A percentile compares a stretch with the other conserved stretches of the same genome.
These are phyloP conservation scores for Triops cancriformis DNA, from an alignment of 1,140 invertebrate species.

Conservation along the genomic window DNA sequence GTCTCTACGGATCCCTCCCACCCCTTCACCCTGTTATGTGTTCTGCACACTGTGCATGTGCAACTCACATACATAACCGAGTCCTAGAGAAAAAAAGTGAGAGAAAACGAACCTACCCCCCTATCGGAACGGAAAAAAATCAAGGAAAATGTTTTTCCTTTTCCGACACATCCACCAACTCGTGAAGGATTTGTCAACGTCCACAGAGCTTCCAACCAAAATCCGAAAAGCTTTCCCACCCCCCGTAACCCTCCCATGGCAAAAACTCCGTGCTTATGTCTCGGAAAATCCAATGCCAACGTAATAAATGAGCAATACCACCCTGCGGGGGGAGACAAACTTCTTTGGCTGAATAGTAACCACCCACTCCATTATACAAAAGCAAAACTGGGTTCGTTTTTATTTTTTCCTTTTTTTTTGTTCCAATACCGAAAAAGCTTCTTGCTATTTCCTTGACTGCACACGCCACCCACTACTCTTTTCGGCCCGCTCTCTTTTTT, in stretches of 20 bases:
- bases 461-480: background rate
- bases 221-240: background rate
- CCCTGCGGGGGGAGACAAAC: background rate
- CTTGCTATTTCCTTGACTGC: background rate
- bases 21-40: background rate
- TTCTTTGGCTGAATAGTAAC: background rate
- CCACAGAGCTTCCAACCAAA: background rate
- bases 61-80: background rate
- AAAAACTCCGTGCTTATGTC: background rate
- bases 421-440: background rate
- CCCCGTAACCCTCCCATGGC: background rate
- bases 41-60: slow-evolving; percentile 5
- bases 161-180: slow-evolving; percentile 9
- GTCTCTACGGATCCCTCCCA: background rate
- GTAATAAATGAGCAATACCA: background rate
- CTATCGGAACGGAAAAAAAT: too few relatives aligned
- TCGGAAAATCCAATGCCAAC: slow-evolving; percentile 1
- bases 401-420: background rate
- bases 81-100: background rate
- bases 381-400: background rate
- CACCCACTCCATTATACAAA: slow-evolving; percentile 3
- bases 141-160: background rate
- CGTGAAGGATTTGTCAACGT: slow-evolving; percentile 13
- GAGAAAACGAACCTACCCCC: background rate
- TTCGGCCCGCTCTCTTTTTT: background rate